These are phyloP conservation scores for Acromyrmex echinatior DNA, from an alignment of 1,140 invertebrate genomes.

Conservation along the genomic window DNA sequence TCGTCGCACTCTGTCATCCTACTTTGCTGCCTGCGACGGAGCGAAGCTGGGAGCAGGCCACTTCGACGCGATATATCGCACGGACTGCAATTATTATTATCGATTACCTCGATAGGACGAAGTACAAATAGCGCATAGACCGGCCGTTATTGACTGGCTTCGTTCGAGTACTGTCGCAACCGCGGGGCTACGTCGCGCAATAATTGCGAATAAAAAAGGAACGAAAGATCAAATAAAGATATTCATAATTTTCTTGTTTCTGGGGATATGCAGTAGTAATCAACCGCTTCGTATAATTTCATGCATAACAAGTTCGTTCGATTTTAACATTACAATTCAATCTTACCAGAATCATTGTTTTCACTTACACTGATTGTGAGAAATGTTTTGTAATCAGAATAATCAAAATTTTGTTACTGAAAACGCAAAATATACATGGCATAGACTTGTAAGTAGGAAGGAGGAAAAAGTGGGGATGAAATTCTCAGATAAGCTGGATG, in stretches of 20 bases:
- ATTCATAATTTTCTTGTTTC: neutral
- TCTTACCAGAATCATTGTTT: neutral
- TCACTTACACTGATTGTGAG: neutral
- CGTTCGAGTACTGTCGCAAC: constrained; percentile 53
- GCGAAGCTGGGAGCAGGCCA: constrained; percentile 46
- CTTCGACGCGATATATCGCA: constrained; percentile 55
- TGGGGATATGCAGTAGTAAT: neutral
- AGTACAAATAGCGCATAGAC: constrained; percentile 78
- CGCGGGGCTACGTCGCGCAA: constrained; percentile 60
- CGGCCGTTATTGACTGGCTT: constrained; percentile 74
- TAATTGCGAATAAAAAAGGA: constrained; percentile 66
- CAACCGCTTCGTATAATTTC: neutral
- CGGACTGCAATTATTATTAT: constrained; percentile 80
- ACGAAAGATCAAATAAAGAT: neutral
- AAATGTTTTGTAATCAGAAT: too few relatives aligned
- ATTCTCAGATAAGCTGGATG: neutral
- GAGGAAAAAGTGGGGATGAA: neutral
- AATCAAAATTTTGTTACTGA: too few relatives aligned
- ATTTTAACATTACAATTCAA: neutral
- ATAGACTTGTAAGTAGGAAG: neutral
- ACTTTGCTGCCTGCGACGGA: constrained; percentile 8
- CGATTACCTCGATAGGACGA: constrained; percentile 78
- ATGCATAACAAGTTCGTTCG: neutral
- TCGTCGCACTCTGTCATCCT: constrained; percentile 20
- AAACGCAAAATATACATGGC: too few relatives aligned